Base-by-base conservation (phyloP, 2,888 invertebrate genomes). In the Andrena haemorrhoa region DNA sequence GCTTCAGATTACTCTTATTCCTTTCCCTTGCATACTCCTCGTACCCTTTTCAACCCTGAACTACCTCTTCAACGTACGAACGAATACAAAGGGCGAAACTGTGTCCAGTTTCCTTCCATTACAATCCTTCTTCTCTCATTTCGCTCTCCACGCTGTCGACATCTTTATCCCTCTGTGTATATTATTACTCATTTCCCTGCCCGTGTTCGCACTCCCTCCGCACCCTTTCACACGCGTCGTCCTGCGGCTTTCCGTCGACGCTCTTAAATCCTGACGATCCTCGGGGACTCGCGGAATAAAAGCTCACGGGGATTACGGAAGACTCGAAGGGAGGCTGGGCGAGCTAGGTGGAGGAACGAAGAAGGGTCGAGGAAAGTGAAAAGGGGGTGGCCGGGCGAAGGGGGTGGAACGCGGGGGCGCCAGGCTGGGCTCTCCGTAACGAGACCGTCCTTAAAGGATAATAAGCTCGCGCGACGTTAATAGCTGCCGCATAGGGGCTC, bases 401-500 rank as follows among this genome's bases (percentile, higher is more conserved):
- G 69, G 64, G 51, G 61, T 26, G 7, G 56, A 78, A 60, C n/a
- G 12, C 12, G 26, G 51, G 26, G 41, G 23, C 29, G 49, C 61
- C 73, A 56, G 61, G 71, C 58, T 58, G 73, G 71, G 49, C 73
- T 82, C 82, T 85, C 58, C 73, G 74, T 73, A 86, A 80, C 49
- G 49, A 80, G 74, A 64, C 65, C 51, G 61, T 83, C 66, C 78
- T 86, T 88, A 89, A 87, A 87, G 85, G 85, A 87, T 89, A 89
- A 89, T 89, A 89, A 89, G 85, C 85, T 84, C 85, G 83, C 65
- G 76, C 84, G 83, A 83, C 84, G 75, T 79, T 87, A 87, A 87
- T 79, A 85, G 80, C 60, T 65, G 76, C 69, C 53, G 76, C 56
- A 64, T 7, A 64, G 47, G 74, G 71, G 75, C 56, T 20, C 35